These are phyloP conservation scores for Sialia sialis DNA, from an alignment of 2,113 vertebrate species.

Conservation along the genomic window DNA sequence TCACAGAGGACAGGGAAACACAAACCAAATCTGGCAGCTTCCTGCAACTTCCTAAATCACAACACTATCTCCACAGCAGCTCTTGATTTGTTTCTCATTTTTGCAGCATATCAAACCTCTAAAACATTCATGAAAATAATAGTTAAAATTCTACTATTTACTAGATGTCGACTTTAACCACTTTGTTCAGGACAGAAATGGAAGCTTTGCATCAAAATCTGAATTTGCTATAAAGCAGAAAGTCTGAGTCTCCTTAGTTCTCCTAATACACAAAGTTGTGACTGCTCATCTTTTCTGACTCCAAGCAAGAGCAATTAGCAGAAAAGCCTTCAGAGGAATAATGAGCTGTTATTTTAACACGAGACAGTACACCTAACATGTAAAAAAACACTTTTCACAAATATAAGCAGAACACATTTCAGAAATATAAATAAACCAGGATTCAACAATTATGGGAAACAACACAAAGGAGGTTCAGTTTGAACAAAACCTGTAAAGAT, in stretches of 20 bases:
- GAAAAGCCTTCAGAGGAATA: not conserved
- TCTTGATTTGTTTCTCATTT: not conserved
- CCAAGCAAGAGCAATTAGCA: not conserved
- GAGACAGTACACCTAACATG: not conserved
- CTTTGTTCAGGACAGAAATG: not conserved
- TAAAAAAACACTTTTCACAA: not conserved
- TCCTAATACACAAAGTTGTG: not conserved
- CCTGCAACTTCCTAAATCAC: not conserved
- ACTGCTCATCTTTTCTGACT: not conserved
- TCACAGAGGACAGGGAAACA: not conserved
- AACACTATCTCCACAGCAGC: not conserved
- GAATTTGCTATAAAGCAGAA: not conserved
- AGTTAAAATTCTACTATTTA: not conserved
- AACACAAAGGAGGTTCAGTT: conserved; percentile 25
- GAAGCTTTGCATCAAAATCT: not conserved
- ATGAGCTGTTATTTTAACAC: conserved; percentile 2
- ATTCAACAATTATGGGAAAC: not conserved
- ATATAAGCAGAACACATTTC: not conserved
- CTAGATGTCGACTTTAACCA: not conserved
- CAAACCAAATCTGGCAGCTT: not conserved
- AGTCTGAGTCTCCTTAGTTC: not conserved
- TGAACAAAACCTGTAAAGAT: conserved; percentile 51
- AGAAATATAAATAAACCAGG: conserved; percentile 31
- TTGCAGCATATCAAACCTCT: not conserved
- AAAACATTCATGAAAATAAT: not conserved